Percentiles rank a stretch among this genome's conserved stretches.
These are phyloP conservation scores for Hyles euphorbiae DNA, from an alignment of 1,140 invertebrate species.

Conservation along the genomic window DNA sequence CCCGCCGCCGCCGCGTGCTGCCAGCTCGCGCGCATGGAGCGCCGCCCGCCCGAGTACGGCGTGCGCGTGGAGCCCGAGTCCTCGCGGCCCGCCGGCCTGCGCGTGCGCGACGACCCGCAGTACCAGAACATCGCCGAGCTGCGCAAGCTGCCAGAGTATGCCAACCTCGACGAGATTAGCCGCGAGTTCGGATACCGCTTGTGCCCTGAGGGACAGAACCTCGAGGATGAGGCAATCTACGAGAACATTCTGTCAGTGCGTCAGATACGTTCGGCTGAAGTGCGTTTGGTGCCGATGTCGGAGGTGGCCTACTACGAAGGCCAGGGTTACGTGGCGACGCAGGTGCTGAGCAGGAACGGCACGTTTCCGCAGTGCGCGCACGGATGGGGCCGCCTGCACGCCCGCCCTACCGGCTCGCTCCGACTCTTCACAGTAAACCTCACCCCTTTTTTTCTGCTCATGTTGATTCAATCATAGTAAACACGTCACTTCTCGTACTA, in stretches of 20 bases:
- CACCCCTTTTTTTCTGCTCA: constrained; percentile 11
- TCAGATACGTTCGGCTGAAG: constrained; percentile 69
- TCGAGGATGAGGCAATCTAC: constrained; percentile 71
- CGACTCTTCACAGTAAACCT: constrained; percentile 64
- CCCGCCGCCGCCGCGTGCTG: constrained; percentile 41
- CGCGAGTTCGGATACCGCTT: constrained; percentile 68
- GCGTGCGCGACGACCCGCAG: constrained; percentile 56
- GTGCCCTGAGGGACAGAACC: constrained; percentile 71
- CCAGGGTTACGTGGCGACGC: constrained; percentile 68
- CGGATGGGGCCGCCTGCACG: constrained; percentile 59
- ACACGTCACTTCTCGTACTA: too few species aligned
- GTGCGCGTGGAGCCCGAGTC: constrained; percentile 57
- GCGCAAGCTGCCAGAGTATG: constrained; percentile 67
- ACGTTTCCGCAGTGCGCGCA: constrained; percentile 71
- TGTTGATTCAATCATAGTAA: constrained; percentile 22
- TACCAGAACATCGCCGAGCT: constrained; percentile 68
- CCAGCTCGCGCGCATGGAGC: constrained; percentile 58
- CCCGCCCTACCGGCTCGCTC: constrained; percentile 54
- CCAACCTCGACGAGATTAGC: constrained; percentile 68
- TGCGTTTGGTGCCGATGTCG: constrained; percentile 67
- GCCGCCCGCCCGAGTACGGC: constrained; percentile 56
- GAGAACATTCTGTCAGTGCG: constrained; percentile 69
- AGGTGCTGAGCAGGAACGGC: constrained; percentile 66
- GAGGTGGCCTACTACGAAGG: constrained; percentile 66
- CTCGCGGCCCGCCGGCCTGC: constrained; percentile 43